Conservation (phyloP, 2,113 vertebrate genomes). For the Gallinago media region DNA sequence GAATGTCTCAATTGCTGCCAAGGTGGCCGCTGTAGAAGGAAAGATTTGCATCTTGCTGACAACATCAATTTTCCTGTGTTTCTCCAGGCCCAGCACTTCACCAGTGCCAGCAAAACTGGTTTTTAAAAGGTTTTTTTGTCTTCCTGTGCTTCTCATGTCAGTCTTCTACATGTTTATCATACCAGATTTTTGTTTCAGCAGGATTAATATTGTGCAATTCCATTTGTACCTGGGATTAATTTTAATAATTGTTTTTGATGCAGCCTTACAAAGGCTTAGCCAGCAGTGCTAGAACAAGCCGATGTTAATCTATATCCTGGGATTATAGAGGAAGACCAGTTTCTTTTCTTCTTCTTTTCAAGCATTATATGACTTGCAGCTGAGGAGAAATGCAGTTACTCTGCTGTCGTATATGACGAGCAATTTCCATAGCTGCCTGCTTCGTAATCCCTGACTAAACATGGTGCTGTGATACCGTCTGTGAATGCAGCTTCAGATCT, state of each 20-base stretch:
- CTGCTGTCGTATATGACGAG: not conserved
- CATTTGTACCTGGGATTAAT: constrained; percentile 44
- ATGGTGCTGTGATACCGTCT: not conserved
- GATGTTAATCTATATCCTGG: not conserved
- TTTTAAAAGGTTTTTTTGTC: not conserved
- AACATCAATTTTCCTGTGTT: not conserved
- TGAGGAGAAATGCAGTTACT: not conserved
- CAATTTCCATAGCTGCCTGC: not conserved
- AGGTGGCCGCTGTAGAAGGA: not conserved
- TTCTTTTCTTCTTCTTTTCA: constrained; percentile 28
- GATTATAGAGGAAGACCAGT: not conserved
- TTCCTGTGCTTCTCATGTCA: not conserved
- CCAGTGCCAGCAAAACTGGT: not conserved
- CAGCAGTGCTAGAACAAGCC: not conserved
- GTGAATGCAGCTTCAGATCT: not conserved
- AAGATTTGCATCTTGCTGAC: not conserved
- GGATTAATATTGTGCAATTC: constrained; percentile 24
- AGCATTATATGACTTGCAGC: not conserved
- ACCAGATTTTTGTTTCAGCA: not conserved
- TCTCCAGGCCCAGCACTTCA: not conserved
- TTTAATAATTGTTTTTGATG: constrained; percentile 30
- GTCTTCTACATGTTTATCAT: not conserved
- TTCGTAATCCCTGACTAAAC: not conserved
- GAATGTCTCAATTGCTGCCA: not conserved
- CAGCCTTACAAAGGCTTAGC: constrained; percentile 30